Percentiles rank a stretch among this genome's conserved stretches.
Evolutionary conservation across 2,113 vertebrate species (phyloP).

Genomic region (Anas platyrhynchos): DNA sequence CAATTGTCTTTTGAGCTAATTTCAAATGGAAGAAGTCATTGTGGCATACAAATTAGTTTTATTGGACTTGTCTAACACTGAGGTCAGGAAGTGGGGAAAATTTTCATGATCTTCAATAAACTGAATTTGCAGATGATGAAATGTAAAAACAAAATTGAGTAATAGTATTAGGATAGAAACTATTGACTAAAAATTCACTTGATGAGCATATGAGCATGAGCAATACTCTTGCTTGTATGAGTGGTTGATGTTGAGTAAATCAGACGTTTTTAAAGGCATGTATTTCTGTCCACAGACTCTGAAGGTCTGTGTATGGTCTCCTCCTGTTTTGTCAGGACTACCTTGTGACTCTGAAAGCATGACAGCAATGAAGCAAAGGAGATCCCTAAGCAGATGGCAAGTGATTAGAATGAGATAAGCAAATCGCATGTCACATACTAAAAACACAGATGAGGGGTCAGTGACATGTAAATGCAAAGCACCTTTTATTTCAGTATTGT

Average conservation of each 20-base stretch:
- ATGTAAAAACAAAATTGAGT: neutral
- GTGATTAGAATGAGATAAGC: neutral
- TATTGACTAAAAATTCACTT: neutral
- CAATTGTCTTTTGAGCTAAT: neutral
- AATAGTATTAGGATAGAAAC: neutral
- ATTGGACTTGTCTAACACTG: neutral
- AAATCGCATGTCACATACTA: neutral
- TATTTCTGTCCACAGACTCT: neutral
- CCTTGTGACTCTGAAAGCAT: neutral
- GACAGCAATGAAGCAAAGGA: neutral
- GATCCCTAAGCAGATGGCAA: neutral
- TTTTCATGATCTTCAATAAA: neutral
- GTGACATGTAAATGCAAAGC: neutral
- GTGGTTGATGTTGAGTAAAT: neutral
- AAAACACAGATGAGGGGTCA: neutral
- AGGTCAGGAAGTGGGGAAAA: neutral
- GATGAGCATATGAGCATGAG: neutral
- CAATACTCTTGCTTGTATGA: neutral
- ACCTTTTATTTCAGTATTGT: neutral
- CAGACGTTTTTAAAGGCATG: neutral
- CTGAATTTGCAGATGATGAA: neutral
- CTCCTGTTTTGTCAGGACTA: neutral
- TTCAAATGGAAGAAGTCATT: neutral
- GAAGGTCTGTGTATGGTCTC: rapidly evolving
- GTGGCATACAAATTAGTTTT: neutral